These are phyloP conservation scores for Drosophila quinaria DNA, from an alignment of 2,888 invertebrate genomes.

Conservation along the genomic window DNA sequence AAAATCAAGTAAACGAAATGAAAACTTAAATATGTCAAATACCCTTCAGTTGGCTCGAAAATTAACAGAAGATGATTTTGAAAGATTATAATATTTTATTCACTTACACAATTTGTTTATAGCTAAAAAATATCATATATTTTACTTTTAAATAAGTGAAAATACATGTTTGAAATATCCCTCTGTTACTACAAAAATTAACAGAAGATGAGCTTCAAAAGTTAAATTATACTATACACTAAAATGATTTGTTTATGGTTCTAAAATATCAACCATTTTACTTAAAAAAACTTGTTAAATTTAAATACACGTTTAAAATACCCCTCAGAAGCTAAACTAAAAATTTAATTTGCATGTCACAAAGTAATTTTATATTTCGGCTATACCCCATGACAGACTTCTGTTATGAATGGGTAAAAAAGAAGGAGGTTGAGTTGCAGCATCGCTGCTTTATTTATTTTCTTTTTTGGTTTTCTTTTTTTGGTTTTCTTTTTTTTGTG, in stretches of 20 bases:
- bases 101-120: too few relatives aligned
- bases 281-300: too few relatives aligned
- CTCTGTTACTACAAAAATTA: too few relatives aligned
- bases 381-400: neutral
- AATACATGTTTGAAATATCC: too few relatives aligned
- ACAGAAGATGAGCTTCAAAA: neutral
- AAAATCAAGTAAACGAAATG: slow-evolving; percentile 5
- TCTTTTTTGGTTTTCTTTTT: neutral
- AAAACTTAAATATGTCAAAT: slow-evolving; percentile 20
- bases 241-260: neutral
- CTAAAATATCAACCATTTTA: too few relatives aligned
- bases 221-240: neutral
- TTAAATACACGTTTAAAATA: too few relatives aligned
- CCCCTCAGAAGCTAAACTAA: too few relatives aligned
- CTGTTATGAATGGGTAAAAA: neutral
- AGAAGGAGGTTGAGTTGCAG: slow-evolving; percentile 30
- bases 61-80: neutral
- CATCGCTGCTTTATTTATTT: slow-evolving; percentile 15
- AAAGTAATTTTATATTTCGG: neutral
- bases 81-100: neutral
- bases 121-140: too few relatives aligned
- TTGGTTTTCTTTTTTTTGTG: slow-evolving; percentile 25
- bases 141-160: too few relatives aligned
- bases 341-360: neutral
- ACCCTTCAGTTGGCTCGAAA: neutral